Percentiles rank a stretch among this genome's conserved stretches.
Conservation (phyloP, 2,113 vertebrate species). For the Pantherophis guttatus region DNA sequence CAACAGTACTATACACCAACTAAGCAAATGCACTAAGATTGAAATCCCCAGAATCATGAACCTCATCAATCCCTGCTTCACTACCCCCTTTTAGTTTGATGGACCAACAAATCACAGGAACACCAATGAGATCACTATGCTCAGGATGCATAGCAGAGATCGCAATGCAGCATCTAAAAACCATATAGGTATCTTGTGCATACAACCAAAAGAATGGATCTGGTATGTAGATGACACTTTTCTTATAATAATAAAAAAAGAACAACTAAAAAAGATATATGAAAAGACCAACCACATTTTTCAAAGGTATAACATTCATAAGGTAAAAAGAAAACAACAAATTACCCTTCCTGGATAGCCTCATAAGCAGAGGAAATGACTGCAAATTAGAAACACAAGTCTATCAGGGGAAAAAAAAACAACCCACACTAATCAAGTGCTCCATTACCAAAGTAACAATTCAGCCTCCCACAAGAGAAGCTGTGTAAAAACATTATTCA, state of each 20-base stretch:
- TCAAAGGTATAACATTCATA: background rate
- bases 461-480: background rate
- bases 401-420: rapidly evolving
- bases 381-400: background rate
- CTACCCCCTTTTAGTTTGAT: too few relatives aligned
- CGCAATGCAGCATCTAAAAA: background rate
- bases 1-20: too few relatives aligned
- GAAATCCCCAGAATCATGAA: too few relatives aligned
- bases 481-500: background rate
- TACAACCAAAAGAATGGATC: background rate
- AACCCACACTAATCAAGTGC: background rate
- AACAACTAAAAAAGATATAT: background rate
- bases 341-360: background rate
- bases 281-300: background rate
- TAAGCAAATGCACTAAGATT: too few relatives aligned
- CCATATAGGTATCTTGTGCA: background rate
- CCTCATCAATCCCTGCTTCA: too few relatives aligned
- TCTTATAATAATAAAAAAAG: background rate
- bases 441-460: background rate
- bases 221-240: background rate
- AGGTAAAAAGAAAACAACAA: background rate
- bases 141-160: background rate
- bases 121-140: background rate
- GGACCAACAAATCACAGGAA: background rate
- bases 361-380: background rate